phyloP scores from a whole-genome alignment of 2,113 vertebrate genomes.

The Actinemys pallida region DNA sequence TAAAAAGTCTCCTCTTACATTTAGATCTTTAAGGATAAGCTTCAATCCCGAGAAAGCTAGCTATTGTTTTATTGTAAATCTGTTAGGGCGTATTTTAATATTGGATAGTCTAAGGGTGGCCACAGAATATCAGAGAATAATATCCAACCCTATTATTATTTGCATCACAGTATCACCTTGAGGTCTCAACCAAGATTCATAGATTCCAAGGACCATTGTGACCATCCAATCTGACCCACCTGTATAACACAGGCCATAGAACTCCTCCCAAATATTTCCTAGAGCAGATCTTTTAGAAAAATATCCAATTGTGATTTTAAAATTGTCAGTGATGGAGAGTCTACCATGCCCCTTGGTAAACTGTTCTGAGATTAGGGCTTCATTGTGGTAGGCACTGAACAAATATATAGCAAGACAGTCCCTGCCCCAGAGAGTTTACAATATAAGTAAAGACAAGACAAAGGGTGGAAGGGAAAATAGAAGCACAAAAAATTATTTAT shows the following conservation, averaged over 20 bases:
- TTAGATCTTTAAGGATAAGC: neutral
- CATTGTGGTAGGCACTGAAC: neutral
- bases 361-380: neutral
- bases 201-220: neutral
- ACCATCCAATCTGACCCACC: neutral
- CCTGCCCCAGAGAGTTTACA: fast-evolving
- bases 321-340: neutral
- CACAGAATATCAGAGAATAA: neutral
- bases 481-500: neutral
- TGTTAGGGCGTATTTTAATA: neutral
- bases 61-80: neutral
- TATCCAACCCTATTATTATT: neutral
- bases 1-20: neutral
- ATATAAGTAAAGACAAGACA: neutral
- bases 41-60: neutral
- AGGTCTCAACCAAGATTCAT: neutral
- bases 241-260: neutral
- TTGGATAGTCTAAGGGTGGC: neutral
- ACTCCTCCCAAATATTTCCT: neutral
- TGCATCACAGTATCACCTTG: neutral
- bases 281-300: neutral
- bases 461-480: neutral
- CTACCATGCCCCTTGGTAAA: neutral
- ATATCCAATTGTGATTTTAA: neutral
- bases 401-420: neutral